Evolutionary conservation across 2,797 vertebrate genomes (phyloP).

Genomic region (Sylvia borin): DNA sequence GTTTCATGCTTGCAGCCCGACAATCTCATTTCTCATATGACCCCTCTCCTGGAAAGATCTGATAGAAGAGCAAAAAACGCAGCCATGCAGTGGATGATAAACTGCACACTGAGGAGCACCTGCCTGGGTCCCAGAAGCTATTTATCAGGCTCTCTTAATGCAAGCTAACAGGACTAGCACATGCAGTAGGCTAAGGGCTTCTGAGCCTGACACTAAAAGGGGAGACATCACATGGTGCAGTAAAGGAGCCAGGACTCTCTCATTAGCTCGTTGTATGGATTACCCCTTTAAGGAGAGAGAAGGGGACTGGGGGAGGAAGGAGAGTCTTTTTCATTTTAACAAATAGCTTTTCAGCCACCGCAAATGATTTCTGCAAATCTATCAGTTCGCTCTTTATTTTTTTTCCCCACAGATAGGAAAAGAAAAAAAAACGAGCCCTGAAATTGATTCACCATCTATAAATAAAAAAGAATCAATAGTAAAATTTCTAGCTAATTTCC

Average conservation of each 20-base stretch:
- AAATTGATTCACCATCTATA: slow-evolving; percentile 65
- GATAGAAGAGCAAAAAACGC: slow-evolving; percentile 19
- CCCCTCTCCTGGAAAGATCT: not conserved
- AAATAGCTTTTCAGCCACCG: slow-evolving; percentile 32
- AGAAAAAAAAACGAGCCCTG: not conserved
- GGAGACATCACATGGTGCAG: slow-evolving; percentile 5
- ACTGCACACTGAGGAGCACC: not conserved
- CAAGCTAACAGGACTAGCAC: slow-evolving; percentile 47
- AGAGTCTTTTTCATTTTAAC: slow-evolving; percentile 34
- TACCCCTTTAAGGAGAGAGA: slow-evolving; percentile 31
- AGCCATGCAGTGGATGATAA: slow-evolving; percentile 49
- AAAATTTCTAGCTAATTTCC: slow-evolving; percentile 62
- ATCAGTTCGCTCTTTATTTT: slow-evolving; percentile 4
- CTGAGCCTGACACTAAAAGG: slow-evolving; percentile 19
- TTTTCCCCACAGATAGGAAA: not conserved
- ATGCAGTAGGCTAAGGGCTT: slow-evolving; percentile 49
- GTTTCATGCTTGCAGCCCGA: not conserved
- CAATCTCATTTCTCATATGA: not conserved
- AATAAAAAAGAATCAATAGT: slow-evolving; percentile 59
- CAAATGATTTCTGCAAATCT: slow-evolving; percentile 60
- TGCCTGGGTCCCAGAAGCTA: slow-evolving; percentile 38
- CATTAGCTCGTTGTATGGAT: slow-evolving; percentile 17
- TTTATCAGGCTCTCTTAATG: slow-evolving; percentile 46
- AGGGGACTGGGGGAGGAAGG: not conserved
- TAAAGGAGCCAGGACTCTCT: slow-evolving; percentile 43